Evolutionary conservation across 1,140 invertebrate genomes (phyloP), one percentile per base, ranked within the genome.

Genomic region (Venturia canescens): DNA sequence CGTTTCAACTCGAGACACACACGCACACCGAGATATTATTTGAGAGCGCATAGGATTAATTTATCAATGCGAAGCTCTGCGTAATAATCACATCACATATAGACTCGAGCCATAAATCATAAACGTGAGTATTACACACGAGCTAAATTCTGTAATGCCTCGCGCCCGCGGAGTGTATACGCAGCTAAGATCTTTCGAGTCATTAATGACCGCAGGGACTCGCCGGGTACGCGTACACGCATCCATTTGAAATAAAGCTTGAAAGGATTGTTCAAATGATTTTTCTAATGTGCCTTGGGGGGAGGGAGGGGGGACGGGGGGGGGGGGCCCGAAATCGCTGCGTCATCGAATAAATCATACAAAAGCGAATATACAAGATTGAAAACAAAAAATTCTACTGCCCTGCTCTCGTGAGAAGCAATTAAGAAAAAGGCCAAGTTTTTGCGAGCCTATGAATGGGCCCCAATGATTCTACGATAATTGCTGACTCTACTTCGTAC

Each of bases 51-150:
- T 27, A 84, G 84, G 86, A 87, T 88, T 87, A 88, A 88, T 89
- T 87, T 87, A 90, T 89, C 88, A 86, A 87, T 86, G 60, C 60
- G 23, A 82, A 80, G 78, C 82, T 80, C 82, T 76, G 74, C 79
- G 82, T 88, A 89, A 89, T 89, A 89, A 90, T 88, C 86, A 86
- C 85, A 86, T 89, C 89, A 88, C 84, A 86, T 87, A 44, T 44
- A 44, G 11, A 89, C 88, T 86, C 86, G 83, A 63, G 70, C 83
- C 84, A 88, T 90, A 87, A 89, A 89, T 90, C 88, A 89, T 80
- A 34, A 38, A 44, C 82, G 77, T 79, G 23, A 72, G 76, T 63
- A 78, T 82, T 83, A 34, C 50, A 76, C 82, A 83, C 79, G 81
- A 85, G 79, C 67, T 31, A 79, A 77, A 76, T 86, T 21, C 60